Conservation (phyloP, 30 jellyfish, hydroid and myxozoan genomes). For the Turritopsis dohrnii region DNA sequence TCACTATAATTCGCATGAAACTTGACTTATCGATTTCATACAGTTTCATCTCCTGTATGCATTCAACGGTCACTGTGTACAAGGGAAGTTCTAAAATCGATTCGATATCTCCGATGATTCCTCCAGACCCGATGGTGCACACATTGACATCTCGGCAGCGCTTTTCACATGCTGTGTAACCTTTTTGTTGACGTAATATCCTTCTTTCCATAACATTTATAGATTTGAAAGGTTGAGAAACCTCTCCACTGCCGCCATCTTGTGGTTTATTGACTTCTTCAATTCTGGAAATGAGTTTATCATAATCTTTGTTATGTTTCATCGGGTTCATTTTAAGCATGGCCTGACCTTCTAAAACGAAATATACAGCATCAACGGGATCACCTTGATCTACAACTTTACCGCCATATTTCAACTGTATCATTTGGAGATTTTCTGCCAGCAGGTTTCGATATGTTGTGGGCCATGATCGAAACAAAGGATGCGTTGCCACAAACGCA, state of each 20-base stretch:
- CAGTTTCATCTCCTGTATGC: conserved; percentile 56
- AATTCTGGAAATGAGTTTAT: conserved; percentile 1
- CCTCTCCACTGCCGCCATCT: not conserved
- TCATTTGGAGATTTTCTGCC: conserved; percentile 69
- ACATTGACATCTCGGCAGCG: conserved; percentile 50
- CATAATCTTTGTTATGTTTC: conserved; percentile 42
- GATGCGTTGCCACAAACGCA: conserved; percentile 74
- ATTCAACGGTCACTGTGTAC: conserved; percentile 47
- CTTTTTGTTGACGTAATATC: conserved; percentile 25
- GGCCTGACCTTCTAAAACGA: conserved; percentile 78
- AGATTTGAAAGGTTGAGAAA: not conserved
- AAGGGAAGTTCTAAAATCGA: conserved; percentile 50
- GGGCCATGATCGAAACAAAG: conserved; percentile 83
- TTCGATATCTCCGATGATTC: conserved; percentile 55
- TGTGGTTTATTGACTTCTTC: not conserved
- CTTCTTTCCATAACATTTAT: conserved; percentile 18
- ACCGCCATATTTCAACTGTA: conserved; percentile 61
- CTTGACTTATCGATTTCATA: conserved; percentile 63
- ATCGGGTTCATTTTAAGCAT: conserved; percentile 48
- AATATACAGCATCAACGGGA: conserved; percentile 37
- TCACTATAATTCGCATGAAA: conserved; percentile 63
- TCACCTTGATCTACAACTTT: conserved; percentile 64
- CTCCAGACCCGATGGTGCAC: conserved; percentile 24
- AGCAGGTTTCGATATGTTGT: conserved; percentile 71
- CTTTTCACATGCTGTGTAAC: conserved; percentile 73